These are phyloP conservation scores for Tinea trinotella DNA, from an alignment of 2,888 invertebrate species.

Conservation along the genomic window DNA sequence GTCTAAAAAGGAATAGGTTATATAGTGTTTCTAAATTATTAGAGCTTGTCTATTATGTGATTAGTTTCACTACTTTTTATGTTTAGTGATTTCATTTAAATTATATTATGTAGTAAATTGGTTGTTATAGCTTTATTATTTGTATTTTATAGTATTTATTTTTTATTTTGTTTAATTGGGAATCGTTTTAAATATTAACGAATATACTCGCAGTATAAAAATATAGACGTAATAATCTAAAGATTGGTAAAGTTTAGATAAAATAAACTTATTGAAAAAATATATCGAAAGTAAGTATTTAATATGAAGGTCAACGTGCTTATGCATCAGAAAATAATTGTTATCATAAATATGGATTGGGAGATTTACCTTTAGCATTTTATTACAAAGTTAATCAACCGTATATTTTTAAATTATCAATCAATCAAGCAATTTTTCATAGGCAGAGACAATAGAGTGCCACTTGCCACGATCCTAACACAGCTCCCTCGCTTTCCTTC, in stretches of 20 bases:
- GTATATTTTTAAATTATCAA: too few relatives aligned
- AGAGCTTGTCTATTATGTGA: background rate
- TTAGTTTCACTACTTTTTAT: background rate
- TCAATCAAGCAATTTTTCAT: too few relatives aligned
- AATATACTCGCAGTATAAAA: too few relatives aligned
- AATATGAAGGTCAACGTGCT: background rate
- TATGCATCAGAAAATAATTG: background rate
- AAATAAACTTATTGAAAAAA: background rate
- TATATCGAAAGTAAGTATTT: background rate
- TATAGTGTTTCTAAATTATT: background rate
- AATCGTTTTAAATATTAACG: background rate
- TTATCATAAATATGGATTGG: background rate
- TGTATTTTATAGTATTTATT: background rate
- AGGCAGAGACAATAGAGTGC: too few relatives aligned
- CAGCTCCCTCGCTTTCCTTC: too few relatives aligned
- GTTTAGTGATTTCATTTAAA: background rate
- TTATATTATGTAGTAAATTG: background rate
- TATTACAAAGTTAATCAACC: background rate
- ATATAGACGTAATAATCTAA: too few relatives aligned
- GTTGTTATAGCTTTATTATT: background rate
- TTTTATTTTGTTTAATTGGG: background rate
- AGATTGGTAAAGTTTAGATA: too few relatives aligned
- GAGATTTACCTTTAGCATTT: background rate
- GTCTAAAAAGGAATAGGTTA: background rate
- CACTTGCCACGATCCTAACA: too few relatives aligned